These are phyloP conservation scores for Sturnus vulgaris DNA, from an alignment of 2,113 vertebrate genomes.

Conservation along the genomic window DNA sequence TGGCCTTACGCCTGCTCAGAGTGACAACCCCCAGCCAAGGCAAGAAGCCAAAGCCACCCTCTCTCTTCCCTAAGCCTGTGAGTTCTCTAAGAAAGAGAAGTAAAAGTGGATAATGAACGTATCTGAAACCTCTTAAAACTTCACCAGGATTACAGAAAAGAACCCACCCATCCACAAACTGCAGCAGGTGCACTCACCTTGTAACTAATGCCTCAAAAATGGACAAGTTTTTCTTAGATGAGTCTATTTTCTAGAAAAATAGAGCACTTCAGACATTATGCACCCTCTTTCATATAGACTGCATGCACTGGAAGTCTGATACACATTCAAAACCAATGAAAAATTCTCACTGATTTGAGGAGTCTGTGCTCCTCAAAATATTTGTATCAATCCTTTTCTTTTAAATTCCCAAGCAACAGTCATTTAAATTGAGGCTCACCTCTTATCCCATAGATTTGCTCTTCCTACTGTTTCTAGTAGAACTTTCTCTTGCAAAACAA, in stretches of 20 bases:
- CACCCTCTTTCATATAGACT: background rate
- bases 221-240: background rate
- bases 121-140: background rate
- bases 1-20: accelerated
- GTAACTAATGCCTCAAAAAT: background rate
- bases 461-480: background rate
- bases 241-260: background rate
- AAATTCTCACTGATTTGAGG: background rate
- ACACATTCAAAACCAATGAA: background rate
- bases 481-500: background rate
- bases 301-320: background rate
- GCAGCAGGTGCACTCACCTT: background rate
- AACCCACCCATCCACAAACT: background rate
- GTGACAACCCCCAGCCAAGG: background rate
- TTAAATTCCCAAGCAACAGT: background rate
- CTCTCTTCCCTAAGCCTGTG: background rate
- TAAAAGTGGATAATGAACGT: background rate
- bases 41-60: background rate
- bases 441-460: background rate
- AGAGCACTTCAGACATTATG: background rate
- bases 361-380: background rate
- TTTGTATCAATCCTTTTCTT: background rate
- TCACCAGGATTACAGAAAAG: background rate
- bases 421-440: background rate
- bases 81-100: background rate